These are phyloP conservation scores for rat (Rattus norvegicus) DNA, from an alignment of 2,113 vertebrate genomes.

Conservation along the genomic window GRCr8 NC_086020.1:149622501-149623000, in stretches of 20 bases:
- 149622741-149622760: not conserved
- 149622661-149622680: not conserved
- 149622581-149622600: no score
- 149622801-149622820: not conserved
- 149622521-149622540: not conserved
- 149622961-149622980: not conserved
- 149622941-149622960: no score
- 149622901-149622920: not conserved
- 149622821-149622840: not conserved
- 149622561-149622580: not conserved
- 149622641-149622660: not conserved
- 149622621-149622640: not conserved
- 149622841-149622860: no score
- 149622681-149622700: not conserved
- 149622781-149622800: not conserved
- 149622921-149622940: no score
- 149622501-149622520: not conserved
- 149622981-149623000: not conserved
- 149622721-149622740: not conserved
- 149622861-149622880: not conserved
- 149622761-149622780: not conserved
- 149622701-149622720: not conserved
- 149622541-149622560: not conserved
- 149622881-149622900: not conserved
- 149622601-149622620: not conserved